Base-by-base conservation (phyloP, 2,797 vertebrate genomes). In the Aulostomus chinensis region DNA sequence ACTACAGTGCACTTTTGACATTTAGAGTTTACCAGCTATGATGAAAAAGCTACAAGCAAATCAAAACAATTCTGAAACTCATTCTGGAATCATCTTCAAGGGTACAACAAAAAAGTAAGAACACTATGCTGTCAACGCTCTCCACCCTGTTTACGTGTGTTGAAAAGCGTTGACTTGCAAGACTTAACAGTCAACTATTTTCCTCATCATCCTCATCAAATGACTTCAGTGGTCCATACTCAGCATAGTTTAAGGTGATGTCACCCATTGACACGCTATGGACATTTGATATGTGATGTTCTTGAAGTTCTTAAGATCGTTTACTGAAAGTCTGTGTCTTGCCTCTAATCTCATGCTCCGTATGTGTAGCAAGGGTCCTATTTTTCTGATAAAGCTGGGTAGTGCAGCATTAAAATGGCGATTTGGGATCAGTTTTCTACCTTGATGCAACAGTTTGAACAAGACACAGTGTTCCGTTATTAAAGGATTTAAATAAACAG, bases 321-420 rank as follows among this genome's bases (percentile, higher is more conserved):
- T n/a, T 35, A 64, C 59, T 12, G 55, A 64, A 11, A 59, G 21
- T 15, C n/a, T 62, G n/a, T 69, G 58, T 58, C 63, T 63, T 2
- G 41, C 51, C 38, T 68, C 22, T 12, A 14, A 20, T 33, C 43
- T 39, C 59, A 54, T 54, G 13, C 48, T 43, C 63, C 57, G 56
- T 16, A 56, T 17, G 39, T 58, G 41, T 42, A 59, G 15, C 20
- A 59, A n/a, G 17, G 55, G 62, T 3, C 55, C 61, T 9, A 65
- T 52, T 47, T 53, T 66, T 7, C 48, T 17, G 13, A 53, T 58
- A 30, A 60, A 21, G 47, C 4, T 5, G 47, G 35, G 36, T 57
- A 62, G 9, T 58, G 46, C 10, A 53, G 7, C 53, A 68, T 60
- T n/a, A 52, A 30, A 67, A 21, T 61, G 15, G 33, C 58, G 50